phyloP scores from a whole-genome alignment of 2,113 vertebrate species.

The Pithys albifrons region DNA sequence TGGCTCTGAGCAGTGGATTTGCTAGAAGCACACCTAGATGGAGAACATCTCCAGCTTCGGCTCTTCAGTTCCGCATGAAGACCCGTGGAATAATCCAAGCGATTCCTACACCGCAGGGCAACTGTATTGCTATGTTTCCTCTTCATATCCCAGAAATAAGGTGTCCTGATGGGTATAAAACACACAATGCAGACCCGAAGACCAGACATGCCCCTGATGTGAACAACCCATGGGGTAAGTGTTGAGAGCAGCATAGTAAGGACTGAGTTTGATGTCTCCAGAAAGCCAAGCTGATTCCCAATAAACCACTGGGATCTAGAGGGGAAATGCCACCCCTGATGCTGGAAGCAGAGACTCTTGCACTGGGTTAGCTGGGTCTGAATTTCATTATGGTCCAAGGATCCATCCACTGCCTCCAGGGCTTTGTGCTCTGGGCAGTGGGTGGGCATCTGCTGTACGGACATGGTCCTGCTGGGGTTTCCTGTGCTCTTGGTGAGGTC shows the following conservation, averaged over 20 bases:
- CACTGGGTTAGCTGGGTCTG: accelerated
- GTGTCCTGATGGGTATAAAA: neutral
- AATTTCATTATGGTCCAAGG: accelerated
- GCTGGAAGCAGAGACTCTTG: neutral
- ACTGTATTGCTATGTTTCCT: accelerated
- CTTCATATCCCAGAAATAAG: neutral
- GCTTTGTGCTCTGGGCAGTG: neutral
- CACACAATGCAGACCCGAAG: neutral
- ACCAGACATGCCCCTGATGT: accelerated
- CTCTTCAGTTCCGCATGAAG: neutral
- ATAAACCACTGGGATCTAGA: neutral
- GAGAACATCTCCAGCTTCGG: neutral
- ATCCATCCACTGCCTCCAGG: accelerated
- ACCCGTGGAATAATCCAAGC: accelerated
- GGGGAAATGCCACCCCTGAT: accelerated
- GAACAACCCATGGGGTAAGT: accelerated
- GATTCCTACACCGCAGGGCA: neutral
- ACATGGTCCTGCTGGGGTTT: accelerated
- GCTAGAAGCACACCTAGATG: neutral
- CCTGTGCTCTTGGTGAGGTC: accelerated
- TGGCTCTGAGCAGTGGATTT: neutral
- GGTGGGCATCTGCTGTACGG: accelerated
- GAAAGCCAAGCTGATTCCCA: neutral
- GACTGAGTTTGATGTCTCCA: neutral
- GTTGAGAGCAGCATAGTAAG: accelerated